These are phyloP conservation scores for Erynnis tages DNA, from an alignment of 2,888 invertebrate genomes.

Conservation along the genomic window DNA sequence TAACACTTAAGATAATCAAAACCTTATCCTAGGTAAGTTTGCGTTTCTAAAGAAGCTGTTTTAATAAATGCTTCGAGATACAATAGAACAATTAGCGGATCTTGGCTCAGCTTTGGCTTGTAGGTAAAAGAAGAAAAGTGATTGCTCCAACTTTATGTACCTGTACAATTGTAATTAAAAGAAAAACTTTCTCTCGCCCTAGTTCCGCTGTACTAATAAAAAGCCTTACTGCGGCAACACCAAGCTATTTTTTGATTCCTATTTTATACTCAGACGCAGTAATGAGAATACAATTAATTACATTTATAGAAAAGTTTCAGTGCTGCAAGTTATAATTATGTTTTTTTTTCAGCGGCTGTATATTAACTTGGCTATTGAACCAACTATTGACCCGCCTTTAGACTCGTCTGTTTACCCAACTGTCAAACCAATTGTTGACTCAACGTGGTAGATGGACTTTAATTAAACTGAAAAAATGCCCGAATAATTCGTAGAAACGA, in stretches of 20 bases:
- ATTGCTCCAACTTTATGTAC: constrained; percentile 18
- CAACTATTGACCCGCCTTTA: too few species aligned
- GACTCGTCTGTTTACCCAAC: too few species aligned
- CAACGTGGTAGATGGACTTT: too few species aligned
- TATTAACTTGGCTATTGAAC: too few species aligned
- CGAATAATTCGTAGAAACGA: too few species aligned
- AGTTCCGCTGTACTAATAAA: constrained; percentile 9
- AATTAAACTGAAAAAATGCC: too few species aligned
- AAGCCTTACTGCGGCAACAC: background rate
- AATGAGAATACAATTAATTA: background rate
- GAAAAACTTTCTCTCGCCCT: constrained; percentile 12
- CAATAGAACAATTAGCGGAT: constrained; percentile 15
- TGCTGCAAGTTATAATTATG: too few species aligned
- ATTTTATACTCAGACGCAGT: background rate
- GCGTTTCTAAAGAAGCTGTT: constrained; percentile 38
- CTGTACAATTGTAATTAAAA: constrained; percentile 20
- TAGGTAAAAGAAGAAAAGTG: constrained; percentile 1
- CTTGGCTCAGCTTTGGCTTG: constrained; percentile 2
- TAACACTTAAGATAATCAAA: too few species aligned
- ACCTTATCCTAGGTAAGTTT: too few species aligned
- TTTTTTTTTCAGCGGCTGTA: too few species aligned
- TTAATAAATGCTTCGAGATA: background rate
- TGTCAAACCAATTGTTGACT: too few species aligned
- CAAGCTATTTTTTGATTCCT: background rate
- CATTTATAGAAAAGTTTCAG: too few species aligned